phyloP scores from a whole-genome alignment of 2,113 vertebrate species.

The Lota lota region DNA sequence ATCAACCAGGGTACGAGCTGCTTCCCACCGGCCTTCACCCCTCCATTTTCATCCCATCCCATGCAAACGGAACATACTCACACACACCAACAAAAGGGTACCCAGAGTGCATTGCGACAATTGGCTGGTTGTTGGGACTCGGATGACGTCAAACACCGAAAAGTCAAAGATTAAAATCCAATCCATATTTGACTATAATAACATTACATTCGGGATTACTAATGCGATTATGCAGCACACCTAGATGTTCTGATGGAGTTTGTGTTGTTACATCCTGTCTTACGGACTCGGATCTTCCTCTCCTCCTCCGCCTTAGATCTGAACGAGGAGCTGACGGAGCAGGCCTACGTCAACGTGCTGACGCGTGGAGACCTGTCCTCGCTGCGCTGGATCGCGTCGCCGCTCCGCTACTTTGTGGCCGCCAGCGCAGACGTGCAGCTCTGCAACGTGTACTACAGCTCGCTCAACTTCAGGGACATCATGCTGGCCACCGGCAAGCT shows the following conservation, averaged over 20 bases:
- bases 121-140: not conserved
- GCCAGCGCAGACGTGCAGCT: constrained; percentile 62
- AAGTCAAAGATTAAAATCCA: too few species aligned
- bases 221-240: too few species aligned
- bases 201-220: too few species aligned
- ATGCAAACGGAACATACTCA: too few species aligned
- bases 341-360: constrained; percentile 87
- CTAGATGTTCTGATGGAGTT: not conserved
- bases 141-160: not conserved
- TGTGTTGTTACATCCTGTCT: not conserved
- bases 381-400: constrained; percentile 89
- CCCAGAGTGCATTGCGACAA: not conserved
- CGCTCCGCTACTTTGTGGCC: constrained; percentile 70
- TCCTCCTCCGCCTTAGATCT: constrained; percentile 64
- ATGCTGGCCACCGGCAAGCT: constrained; percentile 97
- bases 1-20: constrained; percentile 73
- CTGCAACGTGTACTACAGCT: constrained; percentile 86
- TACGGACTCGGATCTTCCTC: not conserved
- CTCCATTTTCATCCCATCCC: not conserved
- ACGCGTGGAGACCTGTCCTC: constrained; percentile 93
- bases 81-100: too few species aligned
- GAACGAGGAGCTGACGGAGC: constrained; percentile 75
- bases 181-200: too few species aligned
- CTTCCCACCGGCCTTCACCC: not conserved
- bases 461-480: constrained; percentile 94